phyloP scores from a whole-genome alignment of 2,113 vertebrate genomes.

The Ammodramus savannarum region DNA sequence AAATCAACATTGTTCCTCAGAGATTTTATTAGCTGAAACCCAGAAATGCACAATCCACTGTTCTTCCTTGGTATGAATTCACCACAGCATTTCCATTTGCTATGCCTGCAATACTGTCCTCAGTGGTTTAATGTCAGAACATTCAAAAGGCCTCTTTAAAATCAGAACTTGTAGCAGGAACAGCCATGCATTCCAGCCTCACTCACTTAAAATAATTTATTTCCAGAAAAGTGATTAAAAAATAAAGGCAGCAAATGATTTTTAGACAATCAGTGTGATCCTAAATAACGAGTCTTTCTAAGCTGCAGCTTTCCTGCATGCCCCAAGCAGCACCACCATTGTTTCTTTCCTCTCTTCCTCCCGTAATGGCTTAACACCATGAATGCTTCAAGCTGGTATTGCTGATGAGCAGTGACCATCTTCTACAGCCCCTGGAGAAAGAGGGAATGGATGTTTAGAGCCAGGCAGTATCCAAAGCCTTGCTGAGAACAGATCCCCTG shows the following conservation, averaged over 20 bases:
- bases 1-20: slow-evolving; percentile 53
- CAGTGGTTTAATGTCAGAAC: background rate
- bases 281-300: background rate
- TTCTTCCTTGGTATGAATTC: background rate
- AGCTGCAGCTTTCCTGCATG: background rate
- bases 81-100: background rate
- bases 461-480: background rate
- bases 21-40: slow-evolving; percentile 52
- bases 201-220: background rate
- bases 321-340: background rate
- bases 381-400: background rate
- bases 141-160: background rate
- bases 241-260: background rate
- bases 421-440: slow-evolving; percentile 15
- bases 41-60: slow-evolving; percentile 19
- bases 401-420: background rate
- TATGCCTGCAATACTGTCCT: background rate
- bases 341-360: background rate
- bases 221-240: background rate
- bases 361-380: background rate
- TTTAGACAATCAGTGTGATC: background rate
- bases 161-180: background rate
- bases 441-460: background rate
- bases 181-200: background rate
- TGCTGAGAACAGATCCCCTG: background rate